Conservation (phyloP, 1,140 invertebrate genomes). For the Penaeus indicus region DNA sequence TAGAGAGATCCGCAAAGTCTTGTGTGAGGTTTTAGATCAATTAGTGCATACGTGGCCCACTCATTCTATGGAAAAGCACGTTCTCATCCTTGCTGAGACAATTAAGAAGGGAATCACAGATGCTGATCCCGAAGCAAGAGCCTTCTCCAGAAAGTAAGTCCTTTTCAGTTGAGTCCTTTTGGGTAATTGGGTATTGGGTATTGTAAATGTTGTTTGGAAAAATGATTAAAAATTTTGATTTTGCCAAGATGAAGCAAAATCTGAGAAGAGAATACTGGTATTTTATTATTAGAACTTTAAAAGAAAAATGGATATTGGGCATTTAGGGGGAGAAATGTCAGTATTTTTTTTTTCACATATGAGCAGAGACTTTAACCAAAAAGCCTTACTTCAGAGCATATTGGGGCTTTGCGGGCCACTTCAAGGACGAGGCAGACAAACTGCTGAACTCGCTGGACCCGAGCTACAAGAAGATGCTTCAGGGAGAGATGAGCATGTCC, state of each 20-base stretch:
- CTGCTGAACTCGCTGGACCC: conserved; percentile 87
- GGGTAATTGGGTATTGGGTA: too few species aligned
- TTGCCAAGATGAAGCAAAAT: too few species aligned
- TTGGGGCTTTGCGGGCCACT: conserved; percentile 91
- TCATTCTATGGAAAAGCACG: conserved; percentile 85
- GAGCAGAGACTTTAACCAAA: neutral
- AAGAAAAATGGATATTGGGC: too few species aligned
- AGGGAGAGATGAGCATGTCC: conserved; percentile 74
- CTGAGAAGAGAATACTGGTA: too few species aligned
- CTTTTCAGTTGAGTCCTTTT: neutral
- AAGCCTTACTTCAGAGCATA: conserved; percentile 79
- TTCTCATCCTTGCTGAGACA: conserved; percentile 82
- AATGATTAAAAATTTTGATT: too few species aligned
- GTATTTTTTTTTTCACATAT: neutral
- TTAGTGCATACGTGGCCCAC: conserved; percentile 89
- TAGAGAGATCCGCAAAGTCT: conserved; percentile 87
- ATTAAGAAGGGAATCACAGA: conserved; percentile 92
- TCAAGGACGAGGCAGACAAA: conserved; percentile 89
- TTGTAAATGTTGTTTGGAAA: too few species aligned
- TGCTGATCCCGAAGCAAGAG: conserved; percentile 90
- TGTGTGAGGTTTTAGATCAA: conserved; percentile 88
- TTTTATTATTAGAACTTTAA: too few species aligned
- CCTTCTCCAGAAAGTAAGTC: conserved; percentile 72
- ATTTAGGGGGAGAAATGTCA: neutral
- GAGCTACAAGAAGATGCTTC: conserved; percentile 86